Percentiles rank a stretch among this genome's conserved stretches.
Evolutionary conservation across 1,140 invertebrate species (phyloP).

Genomic region (Telenomus remus): DNA sequence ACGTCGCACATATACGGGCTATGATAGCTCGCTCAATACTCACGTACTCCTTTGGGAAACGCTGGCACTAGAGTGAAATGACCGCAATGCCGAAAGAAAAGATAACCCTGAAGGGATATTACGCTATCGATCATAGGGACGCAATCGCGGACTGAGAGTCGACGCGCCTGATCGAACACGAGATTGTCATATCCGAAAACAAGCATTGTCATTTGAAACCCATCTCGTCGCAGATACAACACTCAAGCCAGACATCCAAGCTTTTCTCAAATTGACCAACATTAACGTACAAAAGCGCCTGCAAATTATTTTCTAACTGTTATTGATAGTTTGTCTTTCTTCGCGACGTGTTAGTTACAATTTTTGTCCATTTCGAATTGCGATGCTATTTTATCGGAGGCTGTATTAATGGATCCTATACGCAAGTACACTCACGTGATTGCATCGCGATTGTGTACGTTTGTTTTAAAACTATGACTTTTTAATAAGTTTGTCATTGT

Average conservation of each 20-base stretch:
- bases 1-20: conserved; percentile 31
- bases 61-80: conserved; percentile 61
- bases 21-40: conserved; percentile 48
- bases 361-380: no score
- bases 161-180: conserved; percentile 46
- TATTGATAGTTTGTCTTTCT: no score
- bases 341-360: no score
- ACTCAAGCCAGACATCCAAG: conserved; percentile 16
- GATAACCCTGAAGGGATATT: conserved; percentile 57
- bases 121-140: conserved; percentile 57
- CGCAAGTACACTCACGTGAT: no score
- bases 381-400: background rate
- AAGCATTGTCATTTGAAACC: conserved; percentile 34
- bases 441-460: no score
- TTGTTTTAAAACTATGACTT: no score
- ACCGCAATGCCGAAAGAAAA: conserved; percentile 62
- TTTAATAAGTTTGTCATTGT: no score
- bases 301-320: conserved; percentile 6
- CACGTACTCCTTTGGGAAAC: conserved; percentile 45
- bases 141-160: conserved; percentile 43
- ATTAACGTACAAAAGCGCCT: conserved; percentile 10
- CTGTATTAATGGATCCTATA: background rate
- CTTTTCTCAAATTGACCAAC: conserved; percentile 34
- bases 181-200: conserved; percentile 52
- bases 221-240: conserved; percentile 33